Percentiles rank a stretch among this genome's conserved stretches.
These are phyloP conservation scores for Acleris sparsana DNA, from an alignment of 2,888 invertebrate genomes.

Conservation along the genomic window DNA sequence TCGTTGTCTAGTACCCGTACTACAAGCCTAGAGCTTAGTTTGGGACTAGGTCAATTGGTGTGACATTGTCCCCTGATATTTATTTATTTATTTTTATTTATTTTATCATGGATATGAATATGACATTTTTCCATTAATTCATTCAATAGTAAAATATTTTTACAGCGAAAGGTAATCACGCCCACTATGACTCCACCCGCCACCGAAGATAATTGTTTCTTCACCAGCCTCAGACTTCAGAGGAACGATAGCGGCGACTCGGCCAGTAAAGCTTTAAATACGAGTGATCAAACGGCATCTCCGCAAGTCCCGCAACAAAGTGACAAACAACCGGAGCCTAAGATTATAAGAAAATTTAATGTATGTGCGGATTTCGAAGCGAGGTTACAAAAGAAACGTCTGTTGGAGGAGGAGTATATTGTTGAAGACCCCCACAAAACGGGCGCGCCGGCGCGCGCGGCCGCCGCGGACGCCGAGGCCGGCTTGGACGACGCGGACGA, in stretches of 20 bases:
- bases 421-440: constrained; percentile 39
- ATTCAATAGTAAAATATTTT: constrained; percentile 5
- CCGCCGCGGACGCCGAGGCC: neutral
- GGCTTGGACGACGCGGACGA: too few species aligned
- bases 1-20: too few species aligned
- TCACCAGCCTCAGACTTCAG: constrained; percentile 40
- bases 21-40: too few species aligned
- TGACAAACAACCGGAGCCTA: too few species aligned
- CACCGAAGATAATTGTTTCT: constrained; percentile 38
- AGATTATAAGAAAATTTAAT: constrained; percentile 55
- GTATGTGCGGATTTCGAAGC: constrained; percentile 50
- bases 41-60: too few species aligned
- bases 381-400: constrained; percentile 41
- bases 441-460: constrained; percentile 30
- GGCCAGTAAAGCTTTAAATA: neutral
- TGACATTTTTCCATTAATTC: too few species aligned
- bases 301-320: too few species aligned
- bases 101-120: too few species aligned
- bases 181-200: constrained; percentile 37
- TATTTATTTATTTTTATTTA: too few species aligned
- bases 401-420: constrained; percentile 6
- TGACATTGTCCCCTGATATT: too few species aligned
- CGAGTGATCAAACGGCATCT: neutral
- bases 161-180: constrained; percentile 23
- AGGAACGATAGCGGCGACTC: constrained; percentile 32